Evolutionary conservation across 2,113 vertebrate species (phyloP).

Genomic region (Narcine bancroftii): DNA sequence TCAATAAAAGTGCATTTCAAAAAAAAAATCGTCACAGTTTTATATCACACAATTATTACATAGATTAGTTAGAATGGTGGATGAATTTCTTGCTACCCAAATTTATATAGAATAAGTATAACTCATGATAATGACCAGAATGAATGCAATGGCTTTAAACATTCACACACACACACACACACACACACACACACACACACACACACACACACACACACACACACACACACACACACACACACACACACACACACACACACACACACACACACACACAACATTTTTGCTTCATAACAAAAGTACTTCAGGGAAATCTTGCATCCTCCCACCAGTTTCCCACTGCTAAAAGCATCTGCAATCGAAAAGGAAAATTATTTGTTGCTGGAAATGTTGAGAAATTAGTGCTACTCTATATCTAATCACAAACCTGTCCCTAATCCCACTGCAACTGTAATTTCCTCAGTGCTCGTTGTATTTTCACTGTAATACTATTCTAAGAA

Average conservation of each 20-base stretch:
- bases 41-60: no score
- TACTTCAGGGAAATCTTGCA: constrained; percentile 58
- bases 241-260: no score
- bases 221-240: background rate
- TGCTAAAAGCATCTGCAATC: constrained; percentile 79
- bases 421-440: constrained; percentile 72
- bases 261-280: background rate
- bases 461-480: constrained; percentile 45
- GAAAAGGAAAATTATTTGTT: constrained; percentile 62
- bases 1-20: no score
- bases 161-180: background rate
- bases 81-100: background rate
- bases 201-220: background rate
- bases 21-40: no score
- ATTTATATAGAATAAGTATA: background rate
- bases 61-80: no score
- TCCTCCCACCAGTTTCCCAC: constrained; percentile 67
- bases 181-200: background rate
- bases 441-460: constrained; percentile 53
- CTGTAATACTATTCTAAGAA: constrained; percentile 40
- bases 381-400: constrained; percentile 57
- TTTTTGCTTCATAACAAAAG: constrained; percentile 13
- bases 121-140: background rate
- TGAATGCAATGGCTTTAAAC: constrained; percentile 5
- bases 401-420: constrained; percentile 58